These are phyloP conservation scores for Siphlonurus alternatus DNA, from an alignment of 2,888 invertebrate genomes.

Conservation along the genomic window DNA sequence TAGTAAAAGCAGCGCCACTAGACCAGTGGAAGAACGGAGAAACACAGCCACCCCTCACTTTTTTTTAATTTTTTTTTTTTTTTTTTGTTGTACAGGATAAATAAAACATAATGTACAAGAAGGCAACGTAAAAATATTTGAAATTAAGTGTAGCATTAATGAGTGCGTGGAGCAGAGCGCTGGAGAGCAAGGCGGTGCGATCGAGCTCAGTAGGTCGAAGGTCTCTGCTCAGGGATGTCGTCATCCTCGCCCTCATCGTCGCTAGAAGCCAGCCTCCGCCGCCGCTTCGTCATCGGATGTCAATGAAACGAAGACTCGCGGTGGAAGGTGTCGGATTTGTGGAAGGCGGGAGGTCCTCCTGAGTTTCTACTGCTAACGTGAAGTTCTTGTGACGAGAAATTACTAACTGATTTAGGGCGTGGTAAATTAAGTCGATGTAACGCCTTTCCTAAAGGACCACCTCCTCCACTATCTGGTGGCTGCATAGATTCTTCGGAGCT, in stretches of 20 bases:
- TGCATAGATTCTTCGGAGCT: constrained; percentile 54
- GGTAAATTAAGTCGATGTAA: constrained; percentile 39
- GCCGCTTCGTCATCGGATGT: constrained; percentile 24
- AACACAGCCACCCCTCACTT: background rate
- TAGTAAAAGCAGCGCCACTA: background rate
- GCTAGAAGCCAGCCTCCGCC: background rate
- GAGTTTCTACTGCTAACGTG: background rate
- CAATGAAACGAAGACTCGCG: constrained; percentile 35
- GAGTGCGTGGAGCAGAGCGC: background rate
- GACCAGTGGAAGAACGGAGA: background rate
- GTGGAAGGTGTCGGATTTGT: constrained; percentile 66
- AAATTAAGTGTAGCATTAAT: background rate
- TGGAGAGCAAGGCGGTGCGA: no score
- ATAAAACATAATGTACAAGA: background rate
- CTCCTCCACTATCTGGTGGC: constrained; percentile 24
- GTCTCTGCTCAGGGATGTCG: background rate
- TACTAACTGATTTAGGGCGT: constrained; percentile 68
- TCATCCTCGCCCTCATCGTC: background rate
- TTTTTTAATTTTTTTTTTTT: constrained; percentile 6
- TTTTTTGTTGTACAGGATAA: background rate
- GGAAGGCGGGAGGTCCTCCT: constrained; percentile 35
- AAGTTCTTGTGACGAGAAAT: constrained; percentile 32
- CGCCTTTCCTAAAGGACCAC: constrained; percentile 22
- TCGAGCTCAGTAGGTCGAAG: background rate
- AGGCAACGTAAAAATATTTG: background rate